These are phyloP conservation scores for Apogon hyalosoma DNA, from an alignment of 2,797 vertebrate genomes.

Conservation along the genomic window DNA sequence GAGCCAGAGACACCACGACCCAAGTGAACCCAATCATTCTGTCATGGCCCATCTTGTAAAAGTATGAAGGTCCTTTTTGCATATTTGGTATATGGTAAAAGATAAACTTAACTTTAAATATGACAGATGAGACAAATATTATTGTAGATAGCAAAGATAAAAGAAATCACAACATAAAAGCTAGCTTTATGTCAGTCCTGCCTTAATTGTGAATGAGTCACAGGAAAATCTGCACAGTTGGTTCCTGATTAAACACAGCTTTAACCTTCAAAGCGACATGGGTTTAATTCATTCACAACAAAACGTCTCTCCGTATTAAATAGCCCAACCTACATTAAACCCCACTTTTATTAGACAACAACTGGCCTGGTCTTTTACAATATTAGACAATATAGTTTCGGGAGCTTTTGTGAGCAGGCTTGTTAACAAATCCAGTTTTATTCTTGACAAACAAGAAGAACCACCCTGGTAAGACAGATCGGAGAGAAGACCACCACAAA, in stretches of 20 bases:
- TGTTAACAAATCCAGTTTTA: constrained; percentile 18
- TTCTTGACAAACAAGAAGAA: constrained; percentile 31
- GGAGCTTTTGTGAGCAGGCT: constrained; percentile 8
- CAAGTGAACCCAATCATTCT: too few relatives aligned
- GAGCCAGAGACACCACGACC: too few relatives aligned
- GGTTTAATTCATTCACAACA: constrained; percentile 36
- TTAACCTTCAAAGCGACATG: constrained; percentile 51
- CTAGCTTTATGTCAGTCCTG: constrained; percentile 20
- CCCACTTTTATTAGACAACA: constrained; percentile 28
- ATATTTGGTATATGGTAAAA: too few relatives aligned
- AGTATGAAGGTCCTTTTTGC: too few relatives aligned
- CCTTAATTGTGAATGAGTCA: constrained; percentile 5
- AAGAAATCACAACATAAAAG: constrained; percentile 26
- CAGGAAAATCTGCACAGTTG: constrained; percentile 37
- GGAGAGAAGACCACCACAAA: constrained; percentile 37
- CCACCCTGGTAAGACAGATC: constrained; percentile 19
- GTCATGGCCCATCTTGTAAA: too few relatives aligned
- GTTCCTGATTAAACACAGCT: constrained; percentile 44
- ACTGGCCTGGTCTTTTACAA: constrained; percentile 4
- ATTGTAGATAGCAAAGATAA: constrained; percentile 28
- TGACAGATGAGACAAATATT: constrained; percentile 9
- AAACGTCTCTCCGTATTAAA: constrained; percentile 29
- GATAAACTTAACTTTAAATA: background rate
- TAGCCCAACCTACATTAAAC: constrained; percentile 32
- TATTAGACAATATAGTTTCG: background rate